Base-by-base conservation (phyloP, 2,797 vertebrate genomes). In the Pangasius macronema region DNA sequence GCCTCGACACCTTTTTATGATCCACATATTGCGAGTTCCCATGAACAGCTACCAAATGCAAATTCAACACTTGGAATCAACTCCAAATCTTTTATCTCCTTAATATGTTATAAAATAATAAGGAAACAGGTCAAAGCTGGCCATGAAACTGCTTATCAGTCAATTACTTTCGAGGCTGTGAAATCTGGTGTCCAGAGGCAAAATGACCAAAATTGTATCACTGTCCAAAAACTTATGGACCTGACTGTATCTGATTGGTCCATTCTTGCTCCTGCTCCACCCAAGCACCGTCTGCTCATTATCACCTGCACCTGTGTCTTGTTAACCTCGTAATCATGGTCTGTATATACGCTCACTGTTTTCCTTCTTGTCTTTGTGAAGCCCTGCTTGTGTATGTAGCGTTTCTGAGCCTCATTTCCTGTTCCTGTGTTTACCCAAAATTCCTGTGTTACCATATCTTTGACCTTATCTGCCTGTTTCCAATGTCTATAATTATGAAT, bases 351-450 rank as follows among this genome's bases (percentile, higher is more conserved):
- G 65, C 46, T 70, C 30, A 33, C 63, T 42, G 79, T 27, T 81
- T 83, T 53, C 63, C 65, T 84, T 68, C 13, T 36, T 57, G 83
- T 42, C 83, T 57, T 27, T 42, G 16, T 72, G 16, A 82, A 70
- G 67, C 67, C 59, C 6, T 84, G 83, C 67, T 84, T 83, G 42
- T 53, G 46, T 70, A 55, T 83, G 65, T 51, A 83, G 20, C 3
- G 0, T 84, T 72, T 73, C 33, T 73, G 30, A 73, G 67, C 33
- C 68, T 65, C 42, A 84, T 84, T 72, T 84, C 67, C 83, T 61
- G 51, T 46, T 84, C 36, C 53, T 73, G 83, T 73, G 51, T 73
- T 65, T 65, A 65, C n/a, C 42, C 27, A 49, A 82, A 73, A 72
- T 36, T 42, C 24, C 14, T 3, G 14, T n/a, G 2, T 59, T 57